Base-by-base conservation (phyloP, 2,797 vertebrate species). In the Lepus townsendii region DNA sequence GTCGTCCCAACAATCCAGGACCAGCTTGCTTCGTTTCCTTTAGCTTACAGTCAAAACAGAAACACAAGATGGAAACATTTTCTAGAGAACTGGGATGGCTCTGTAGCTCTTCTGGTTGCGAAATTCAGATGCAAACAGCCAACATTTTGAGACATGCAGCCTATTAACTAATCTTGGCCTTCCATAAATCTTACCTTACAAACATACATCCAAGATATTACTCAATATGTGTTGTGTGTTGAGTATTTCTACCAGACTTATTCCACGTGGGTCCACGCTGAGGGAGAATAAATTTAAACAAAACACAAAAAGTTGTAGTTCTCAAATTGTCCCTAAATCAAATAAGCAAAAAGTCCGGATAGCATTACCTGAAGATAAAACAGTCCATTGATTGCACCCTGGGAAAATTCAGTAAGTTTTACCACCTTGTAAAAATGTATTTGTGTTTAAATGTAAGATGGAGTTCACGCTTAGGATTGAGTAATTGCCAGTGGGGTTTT, bases 291-390 rank as follows among this genome's bases (percentile, higher is more conserved):
- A 35, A 54, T 78, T 38, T 71, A 88, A 87, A 42, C 19, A 7
- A 87, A 88, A 79, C 90, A 42, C 50, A 93, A 77, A 92, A 88
- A 27, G 32, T 2, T 94, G 19, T 85, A 80, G 22, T 71, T 96
- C 60, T 93, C 35, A 66, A 86, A 57, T 78, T 78, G 50, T 22
- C 77, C 47, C 47, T 85, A 80, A 88, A 66, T 66, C 79, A 68
- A 93, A 91, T 80, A 65, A 71, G 5, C 27, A 60, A 68, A 91
- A 73, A 68, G 9, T 52, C 65, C 42, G 8, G 20, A 73, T 82
- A 30, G 27, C 72, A 22, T 47, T 50, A 35, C 38, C 77, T 84
- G 54, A 93, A 76, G 57, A 54, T 86, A 77, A 71, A 96, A 78
- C 0, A 92, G 32, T 68, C 10, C 52, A 52, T 19, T 94, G 62